Percentiles rank a stretch among this genome's conserved stretches.
Evolutionary conservation across 2,888 invertebrate species (phyloP).

Genomic region (Mycalesis mineus): DNA sequence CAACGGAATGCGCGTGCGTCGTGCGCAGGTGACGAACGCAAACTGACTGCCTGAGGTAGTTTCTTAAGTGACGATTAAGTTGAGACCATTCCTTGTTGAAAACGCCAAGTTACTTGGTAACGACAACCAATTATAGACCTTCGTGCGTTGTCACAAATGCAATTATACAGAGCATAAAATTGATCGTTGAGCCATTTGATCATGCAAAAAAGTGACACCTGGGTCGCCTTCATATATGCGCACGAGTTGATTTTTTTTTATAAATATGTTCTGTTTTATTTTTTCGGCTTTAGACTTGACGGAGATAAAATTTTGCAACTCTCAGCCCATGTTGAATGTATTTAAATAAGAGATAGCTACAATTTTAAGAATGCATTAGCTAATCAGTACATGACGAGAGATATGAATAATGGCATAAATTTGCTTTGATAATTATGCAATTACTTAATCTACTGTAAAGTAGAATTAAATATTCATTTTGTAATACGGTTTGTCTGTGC

Average conservation of each 20-base stretch:
- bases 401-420: conserved; percentile 19
- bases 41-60: conserved; percentile 54
- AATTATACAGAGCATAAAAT: conserved; percentile 19
- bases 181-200: conserved; percentile 38
- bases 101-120: conserved; percentile 44
- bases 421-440: conserved; percentile 12
- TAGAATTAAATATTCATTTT: conserved; percentile 17
- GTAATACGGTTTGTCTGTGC: not conserved
- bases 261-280: conserved; percentile 41
- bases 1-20: conserved; percentile 56
- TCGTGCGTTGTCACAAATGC: conserved; percentile 12
- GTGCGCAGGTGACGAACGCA: conserved; percentile 58
- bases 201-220: conserved; percentile 49
- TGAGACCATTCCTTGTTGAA: conserved; percentile 63
- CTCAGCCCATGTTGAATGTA: not conserved
- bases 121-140: conserved; percentile 32
- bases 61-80: conserved; percentile 61
- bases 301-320: conserved; percentile 11
- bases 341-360: conserved; percentile 12
- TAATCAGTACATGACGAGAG: conserved; percentile 24
- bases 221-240: conserved; percentile 71
- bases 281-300: conserved; percentile 40
- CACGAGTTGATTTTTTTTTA: conserved; percentile 69
- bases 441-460: conserved; percentile 18
- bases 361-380: conserved; percentile 21